These are phyloP conservation scores for Hipposideros larvatus DNA, from an alignment of 2,797 vertebrate species.

Conservation along the genomic window DNA sequence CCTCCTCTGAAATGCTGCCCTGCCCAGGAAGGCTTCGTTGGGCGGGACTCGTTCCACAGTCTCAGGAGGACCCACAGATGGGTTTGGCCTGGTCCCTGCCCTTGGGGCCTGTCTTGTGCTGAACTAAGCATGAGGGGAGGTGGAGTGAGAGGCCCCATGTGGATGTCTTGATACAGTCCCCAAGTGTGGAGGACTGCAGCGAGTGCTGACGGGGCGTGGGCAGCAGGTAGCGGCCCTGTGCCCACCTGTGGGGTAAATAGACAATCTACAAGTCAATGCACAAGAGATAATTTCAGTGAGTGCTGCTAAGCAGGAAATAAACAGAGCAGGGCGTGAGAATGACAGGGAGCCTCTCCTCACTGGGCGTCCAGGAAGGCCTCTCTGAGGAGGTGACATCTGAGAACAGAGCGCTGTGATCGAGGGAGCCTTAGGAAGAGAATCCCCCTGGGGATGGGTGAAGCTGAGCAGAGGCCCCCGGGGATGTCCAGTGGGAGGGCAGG, in stretches of 20 bases:
- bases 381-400: not conserved
- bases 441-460: rapidly evolving
- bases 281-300: not conserved
- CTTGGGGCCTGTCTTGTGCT: not conserved
- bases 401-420: rapidly evolving
- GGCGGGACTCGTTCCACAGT: not conserved
- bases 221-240: not conserved
- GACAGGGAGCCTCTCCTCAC: no score
- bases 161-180: not conserved
- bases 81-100: not conserved
- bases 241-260: not conserved
- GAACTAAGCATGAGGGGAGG: not conserved
- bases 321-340: rapidly evolving
- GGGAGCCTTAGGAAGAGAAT: not conserved
- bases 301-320: not conserved
- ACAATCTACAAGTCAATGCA: not conserved
- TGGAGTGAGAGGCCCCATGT: rapidly evolving
- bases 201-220: not conserved
- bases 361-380: not conserved
- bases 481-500: not conserved
- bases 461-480: not conserved
- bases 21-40: not conserved
- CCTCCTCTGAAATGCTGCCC: no score
- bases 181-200: rapidly evolving
- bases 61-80: not conserved